Percentiles rank a stretch among this genome's conserved stretches.
Evolutionary conservation across 2,797 vertebrate species (phyloP).

Genomic region (Melanotaenia trifasciata): DNA sequence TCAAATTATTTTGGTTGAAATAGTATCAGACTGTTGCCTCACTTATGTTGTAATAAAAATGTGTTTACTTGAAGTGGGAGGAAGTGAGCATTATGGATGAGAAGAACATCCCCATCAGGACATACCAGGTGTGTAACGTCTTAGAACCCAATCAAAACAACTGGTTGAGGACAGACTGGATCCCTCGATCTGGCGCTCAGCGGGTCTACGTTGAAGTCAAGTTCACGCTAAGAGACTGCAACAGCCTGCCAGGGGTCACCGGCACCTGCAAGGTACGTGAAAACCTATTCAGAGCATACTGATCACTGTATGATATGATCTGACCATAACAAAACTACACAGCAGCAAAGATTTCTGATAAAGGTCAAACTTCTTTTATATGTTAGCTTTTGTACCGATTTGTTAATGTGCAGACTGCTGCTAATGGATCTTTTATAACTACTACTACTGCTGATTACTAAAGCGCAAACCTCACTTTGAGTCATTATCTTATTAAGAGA

Average conservation of each 20-base stretch:
- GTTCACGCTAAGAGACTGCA: slow-evolving; percentile 97
- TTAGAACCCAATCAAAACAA: slow-evolving; percentile 97
- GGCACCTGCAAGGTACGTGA: slow-evolving; percentile 92
- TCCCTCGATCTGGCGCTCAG: slow-evolving; percentile 94
- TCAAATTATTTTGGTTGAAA: not conserved
- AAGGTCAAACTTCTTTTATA: slow-evolving; percentile 25
- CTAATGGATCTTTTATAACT: slow-evolving; percentile 51
- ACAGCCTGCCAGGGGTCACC: slow-evolving; percentile 96
- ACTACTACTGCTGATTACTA: slow-evolving; percentile 45
- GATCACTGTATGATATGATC: not conserved
- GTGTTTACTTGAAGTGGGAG: slow-evolving; percentile 89
- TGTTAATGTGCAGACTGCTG: slow-evolving; percentile 35
- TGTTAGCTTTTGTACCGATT: slow-evolving; percentile 36
- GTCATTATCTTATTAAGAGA: slow-evolving; percentile 62
- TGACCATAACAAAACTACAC: not conserved
- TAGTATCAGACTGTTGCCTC: not conserved
- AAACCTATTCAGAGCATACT: not conserved
- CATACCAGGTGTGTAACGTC: slow-evolving; percentile 98
- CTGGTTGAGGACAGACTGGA: slow-evolving; percentile 98
- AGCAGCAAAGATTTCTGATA: not conserved
- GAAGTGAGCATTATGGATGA: slow-evolving; percentile 99
- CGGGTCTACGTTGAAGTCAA: slow-evolving; percentile 98
- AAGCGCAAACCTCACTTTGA: slow-evolving; percentile 32
- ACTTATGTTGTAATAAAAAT: not conserved
- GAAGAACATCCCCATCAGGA: slow-evolving; percentile 98